A percentile compares a stretch with the other conserved stretches of the same genome.
Conservation (phyloP, 2,888 invertebrate species). For the Aleiodes alternator region DNA sequence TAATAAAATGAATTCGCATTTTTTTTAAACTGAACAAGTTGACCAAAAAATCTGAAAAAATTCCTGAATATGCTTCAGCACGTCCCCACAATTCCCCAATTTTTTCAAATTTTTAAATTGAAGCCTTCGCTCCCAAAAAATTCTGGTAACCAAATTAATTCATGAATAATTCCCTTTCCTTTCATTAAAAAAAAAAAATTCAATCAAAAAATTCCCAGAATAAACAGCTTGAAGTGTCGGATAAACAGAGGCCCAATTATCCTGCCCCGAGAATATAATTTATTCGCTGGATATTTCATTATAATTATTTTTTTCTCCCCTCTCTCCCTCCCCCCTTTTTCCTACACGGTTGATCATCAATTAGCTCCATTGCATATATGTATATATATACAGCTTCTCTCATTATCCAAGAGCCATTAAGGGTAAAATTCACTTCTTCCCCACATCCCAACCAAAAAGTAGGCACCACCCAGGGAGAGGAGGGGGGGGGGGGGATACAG, state of each 20-base stretch:
- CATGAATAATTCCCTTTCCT: no score
- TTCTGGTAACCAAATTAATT: no score
- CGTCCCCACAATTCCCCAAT: no score
- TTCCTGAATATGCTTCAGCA: no score
- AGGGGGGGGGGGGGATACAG: not conserved
- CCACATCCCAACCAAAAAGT: constrained; percentile 12
- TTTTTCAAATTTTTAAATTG: no score
- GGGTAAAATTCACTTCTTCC: not conserved
- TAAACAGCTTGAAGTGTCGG: constrained; percentile 1
- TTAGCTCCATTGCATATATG: constrained; percentile 20
- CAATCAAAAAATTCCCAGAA: not conserved
- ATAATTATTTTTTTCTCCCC: constrained; percentile 12
- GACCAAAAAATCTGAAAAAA: not conserved
- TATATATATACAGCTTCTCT: constrained; percentile 14
- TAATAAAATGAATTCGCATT: no score
- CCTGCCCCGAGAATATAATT: constrained; percentile 22
- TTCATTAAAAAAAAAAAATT: no score
- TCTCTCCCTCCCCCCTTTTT: not conserved
- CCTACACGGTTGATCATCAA: constrained; percentile 39
- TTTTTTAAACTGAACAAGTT: not conserved
- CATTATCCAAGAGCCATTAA: constrained; percentile 36
- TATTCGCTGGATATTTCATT: constrained; percentile 39
- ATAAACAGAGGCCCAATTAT: constrained; percentile 13
- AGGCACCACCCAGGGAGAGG: not conserved
- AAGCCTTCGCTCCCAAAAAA: no score